Evolutionary conservation across 2,888 invertebrate species (phyloP).

Genomic region (Epinotia ramella): DNA sequence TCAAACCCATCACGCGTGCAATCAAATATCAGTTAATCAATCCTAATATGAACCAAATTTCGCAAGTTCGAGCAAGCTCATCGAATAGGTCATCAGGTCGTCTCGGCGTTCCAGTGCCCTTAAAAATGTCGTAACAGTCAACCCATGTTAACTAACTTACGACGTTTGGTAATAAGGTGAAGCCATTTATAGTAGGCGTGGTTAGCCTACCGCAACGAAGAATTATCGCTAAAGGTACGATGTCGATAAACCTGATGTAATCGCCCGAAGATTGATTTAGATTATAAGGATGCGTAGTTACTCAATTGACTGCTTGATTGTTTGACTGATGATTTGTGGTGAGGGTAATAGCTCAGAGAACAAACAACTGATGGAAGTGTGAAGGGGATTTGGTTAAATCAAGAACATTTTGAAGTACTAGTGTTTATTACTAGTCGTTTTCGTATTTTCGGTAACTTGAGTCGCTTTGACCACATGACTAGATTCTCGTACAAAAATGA

Average conservation of each 20-base stretch:
- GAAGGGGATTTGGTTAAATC: no score
- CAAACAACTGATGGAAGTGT: background rate
- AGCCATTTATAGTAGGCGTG: conserved; percentile 22
- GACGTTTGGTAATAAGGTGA: background rate
- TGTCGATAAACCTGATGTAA: conserved; percentile 24
- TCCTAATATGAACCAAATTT: conserved; percentile 24
- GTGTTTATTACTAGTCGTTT: no score
- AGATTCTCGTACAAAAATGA: no score
- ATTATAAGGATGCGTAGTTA: conserved; percentile 16
- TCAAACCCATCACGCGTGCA: conserved; percentile 1
- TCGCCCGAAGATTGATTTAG: conserved; percentile 16
- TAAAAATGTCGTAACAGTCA: background rate
- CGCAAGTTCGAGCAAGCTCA: conserved; percentile 28
- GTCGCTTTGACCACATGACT: no score
- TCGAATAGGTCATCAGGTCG: conserved; percentile 35
- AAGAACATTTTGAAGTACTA: no score
- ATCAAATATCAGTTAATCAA: conserved; percentile 25
- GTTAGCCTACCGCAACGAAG: conserved; percentile 7
- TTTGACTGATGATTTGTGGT: conserved; percentile 1
- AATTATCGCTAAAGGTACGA: conserved; percentile 17
- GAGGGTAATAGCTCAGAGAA: background rate
- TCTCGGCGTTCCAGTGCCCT: background rate
- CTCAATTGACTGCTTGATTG: background rate
- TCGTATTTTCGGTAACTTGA: no score
- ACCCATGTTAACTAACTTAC: no score